phyloP scores from a whole-genome alignment of 2,888 invertebrate genomes.

The Campoletis raptor region DNA sequence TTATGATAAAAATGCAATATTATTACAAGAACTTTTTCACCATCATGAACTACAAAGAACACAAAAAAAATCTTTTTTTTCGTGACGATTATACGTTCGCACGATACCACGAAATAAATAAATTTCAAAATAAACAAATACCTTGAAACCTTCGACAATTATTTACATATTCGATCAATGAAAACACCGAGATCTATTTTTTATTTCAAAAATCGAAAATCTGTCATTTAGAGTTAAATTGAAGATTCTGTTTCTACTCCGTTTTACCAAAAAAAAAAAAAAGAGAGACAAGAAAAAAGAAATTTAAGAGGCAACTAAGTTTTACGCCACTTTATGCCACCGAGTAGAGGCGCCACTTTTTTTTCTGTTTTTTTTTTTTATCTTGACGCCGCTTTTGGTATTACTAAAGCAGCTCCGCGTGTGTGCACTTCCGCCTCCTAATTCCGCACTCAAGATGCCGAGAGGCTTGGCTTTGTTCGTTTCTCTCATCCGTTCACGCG shows the following conservation, averaged over 20 bases:
- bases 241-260: neutral
- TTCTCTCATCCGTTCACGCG: conserved; percentile 42
- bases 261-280: neutral
- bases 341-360: neutral
- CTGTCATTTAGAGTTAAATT: neutral
- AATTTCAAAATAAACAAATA: neutral
- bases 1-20: conserved; percentile 5
- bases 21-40: neutral
- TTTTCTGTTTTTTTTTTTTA: neutral
- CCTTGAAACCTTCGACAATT: too few relatives aligned
- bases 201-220: neutral
- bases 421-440: conserved; percentile 31
- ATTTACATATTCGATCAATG: neutral
- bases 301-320: neutral
- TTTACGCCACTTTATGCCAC: neutral
- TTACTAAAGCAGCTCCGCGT: conserved; percentile 10
- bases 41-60: neutral
- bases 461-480: conserved; percentile 52
- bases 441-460: conserved; percentile 48
- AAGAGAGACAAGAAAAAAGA: neutral
- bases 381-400: conserved; percentile 20
- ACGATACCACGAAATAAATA: neutral
- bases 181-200: neutral
- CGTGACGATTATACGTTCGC: neutral
- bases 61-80: neutral